Percentiles rank a stretch among this genome's conserved stretches.
phyloP scores from a whole-genome alignment of 2,888 invertebrate genomes.

The Ennomos erosarius region DNA sequence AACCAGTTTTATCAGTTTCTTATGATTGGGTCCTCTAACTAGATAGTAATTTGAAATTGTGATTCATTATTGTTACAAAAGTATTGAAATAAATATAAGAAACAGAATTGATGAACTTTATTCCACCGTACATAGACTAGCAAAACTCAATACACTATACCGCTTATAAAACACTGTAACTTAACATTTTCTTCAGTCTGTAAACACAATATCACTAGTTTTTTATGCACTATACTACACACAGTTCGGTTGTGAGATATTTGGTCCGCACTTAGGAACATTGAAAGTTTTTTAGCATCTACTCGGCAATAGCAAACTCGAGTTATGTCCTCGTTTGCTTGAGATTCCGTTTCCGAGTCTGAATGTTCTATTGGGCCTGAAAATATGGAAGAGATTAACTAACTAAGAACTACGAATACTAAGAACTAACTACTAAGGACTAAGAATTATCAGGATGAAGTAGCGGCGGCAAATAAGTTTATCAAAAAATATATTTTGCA shows the following conservation, averaged over 20 bases:
- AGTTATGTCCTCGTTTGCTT: constrained; percentile 70
- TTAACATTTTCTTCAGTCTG: constrained; percentile 90
- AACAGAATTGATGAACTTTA: constrained; percentile 6
- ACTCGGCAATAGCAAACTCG: constrained; percentile 85
- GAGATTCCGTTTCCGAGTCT: constrained; percentile 74
- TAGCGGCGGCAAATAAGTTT: no score
- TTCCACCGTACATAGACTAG: neutral
- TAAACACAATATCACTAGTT: constrained; percentile 90
- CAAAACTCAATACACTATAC: constrained; percentile 79
- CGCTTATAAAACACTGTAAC: constrained; percentile 92
- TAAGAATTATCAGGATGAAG: no score
- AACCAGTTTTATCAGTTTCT: no score
- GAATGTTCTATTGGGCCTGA: constrained; percentile 78
- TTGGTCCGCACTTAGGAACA: constrained; percentile 92
- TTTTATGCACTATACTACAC: constrained; percentile 91
- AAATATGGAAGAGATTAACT: constrained; percentile 28
- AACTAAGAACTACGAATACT: no score
- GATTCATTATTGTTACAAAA: no score
- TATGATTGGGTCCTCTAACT: no score
- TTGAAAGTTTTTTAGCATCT: constrained; percentile 91
- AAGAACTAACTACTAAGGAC: no score
- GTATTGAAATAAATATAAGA: constrained; percentile 4
- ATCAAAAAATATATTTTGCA: no score
- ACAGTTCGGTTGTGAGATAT: constrained; percentile 89
- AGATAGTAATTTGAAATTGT: no score